Evolutionary conservation across 2,113 vertebrate species (phyloP), one percentile per base, ranked within the genome.

Genomic region (Poecilia latipinna): DNA sequence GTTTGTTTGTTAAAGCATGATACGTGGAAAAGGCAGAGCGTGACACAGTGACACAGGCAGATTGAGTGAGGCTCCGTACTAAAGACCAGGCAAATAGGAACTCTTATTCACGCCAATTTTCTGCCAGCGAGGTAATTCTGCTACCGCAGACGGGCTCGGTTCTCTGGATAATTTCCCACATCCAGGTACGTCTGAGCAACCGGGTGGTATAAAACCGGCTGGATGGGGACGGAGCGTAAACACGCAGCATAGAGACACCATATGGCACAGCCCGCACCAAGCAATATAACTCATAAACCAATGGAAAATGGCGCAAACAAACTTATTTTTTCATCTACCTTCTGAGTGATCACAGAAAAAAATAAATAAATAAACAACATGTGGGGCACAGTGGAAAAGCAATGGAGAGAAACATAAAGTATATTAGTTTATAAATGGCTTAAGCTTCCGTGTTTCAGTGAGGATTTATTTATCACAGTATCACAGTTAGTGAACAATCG

Each of bases 181-280:
- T 91, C 80, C 84, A 90, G 82, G 79, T 90, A 79, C 71, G 75
- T 83, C 19, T 72, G 78, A 86, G 70, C 80, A 86, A 77, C 76
- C 86, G 70, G 88, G 69, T 83, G 72, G 79, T 84, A 86, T 33
- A 77, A 66, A 79, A 82, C 88, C 87, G 85, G 88, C 81, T 88
- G 86, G 86, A 79, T 68, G 48, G 70, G 61, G 61, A 72, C 69
- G 77, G 72, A 2, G 65, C 68, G 82, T 74, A 78, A 85, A 88
- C 71, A 83, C 69, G 62, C 71, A 82, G 78, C 77, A 84, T 61
- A 66, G 54, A 73, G 70, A 72, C 70, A 4, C 85, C 86, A 89
- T 87, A 86, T 89, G 82, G 80, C 35, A 22, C 13, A 76, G 72
- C 80, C 75, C 75, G 84, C 76, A 72, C 44, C 61, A 17, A 75